Conservation (phyloP, 2,113 vertebrate genomes). For the Clinocottus analis region DNA sequence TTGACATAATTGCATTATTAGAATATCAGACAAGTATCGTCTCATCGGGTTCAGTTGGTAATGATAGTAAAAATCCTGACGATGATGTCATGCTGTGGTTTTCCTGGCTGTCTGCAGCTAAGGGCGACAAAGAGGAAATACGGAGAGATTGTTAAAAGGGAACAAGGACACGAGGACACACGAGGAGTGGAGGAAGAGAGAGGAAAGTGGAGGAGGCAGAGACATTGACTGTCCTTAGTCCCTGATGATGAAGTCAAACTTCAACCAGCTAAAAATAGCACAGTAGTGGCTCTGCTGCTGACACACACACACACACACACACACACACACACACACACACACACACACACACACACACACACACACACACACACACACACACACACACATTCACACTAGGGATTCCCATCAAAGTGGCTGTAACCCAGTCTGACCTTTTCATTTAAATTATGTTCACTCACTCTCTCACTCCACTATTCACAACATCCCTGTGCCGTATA, state of each 20-base stretch:
- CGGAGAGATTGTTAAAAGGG: neutral
- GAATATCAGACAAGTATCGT: neutral
- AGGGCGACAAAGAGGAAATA: neutral
- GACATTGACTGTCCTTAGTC: conserved; percentile 54
- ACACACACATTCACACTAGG: conserved; percentile 42
- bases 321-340: conserved; percentile 33
- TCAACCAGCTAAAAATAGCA: conserved; percentile 74
- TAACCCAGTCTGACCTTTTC: conserved; percentile 71
- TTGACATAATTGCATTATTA: neutral
- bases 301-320: conserved; percentile 29
- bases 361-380: conserved; percentile 12
- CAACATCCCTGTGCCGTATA: conserved; percentile 8
- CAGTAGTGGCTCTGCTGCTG: conserved; percentile 27
- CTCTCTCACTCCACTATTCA: conserved; percentile 39
- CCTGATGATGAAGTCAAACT: conserved; percentile 61
- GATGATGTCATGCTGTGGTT: neutral
- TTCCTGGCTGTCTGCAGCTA: neutral
- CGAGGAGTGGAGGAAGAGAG: neutral
- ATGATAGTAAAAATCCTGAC: neutral
- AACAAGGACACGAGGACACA: neutral
- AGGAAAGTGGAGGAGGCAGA: conserved; percentile 17
- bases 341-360: conserved; percentile 35
- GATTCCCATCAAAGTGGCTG: conserved; percentile 73
- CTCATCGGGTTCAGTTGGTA: neutral
- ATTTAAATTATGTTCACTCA: conserved; percentile 49